Base-by-base conservation (phyloP, 2,888 invertebrate species). In the Ennomos erosarius region DNA sequence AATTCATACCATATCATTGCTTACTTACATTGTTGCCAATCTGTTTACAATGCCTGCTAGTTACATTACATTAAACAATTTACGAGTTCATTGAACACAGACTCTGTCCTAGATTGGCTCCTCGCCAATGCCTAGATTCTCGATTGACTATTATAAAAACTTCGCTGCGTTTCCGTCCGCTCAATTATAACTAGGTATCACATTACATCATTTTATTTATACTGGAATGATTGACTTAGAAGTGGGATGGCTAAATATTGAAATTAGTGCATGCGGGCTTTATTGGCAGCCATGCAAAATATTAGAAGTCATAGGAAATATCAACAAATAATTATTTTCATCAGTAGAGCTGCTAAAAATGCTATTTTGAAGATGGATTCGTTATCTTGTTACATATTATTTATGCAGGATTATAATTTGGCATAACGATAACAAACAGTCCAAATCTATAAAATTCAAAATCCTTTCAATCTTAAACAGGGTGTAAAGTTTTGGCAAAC, bases 221-320 rank as follows among this genome's bases (percentile, higher is more conserved):
- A 59, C 26, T 39, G 16, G 40, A 33, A 26, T 8, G 13, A 12
- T 2, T 36, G 38, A 16, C 8, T 45, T 36, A 1, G 10, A 35
- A 67, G 95, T 95, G 26, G 26, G 26, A 26, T 26, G 26, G 6
- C 26, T 26, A 26, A 26, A 26, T 26, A 26, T 26, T 26, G 5
- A 26, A 26, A 26, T 1, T 6, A 26, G 6, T 6, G 5, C 26
- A 26, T 4, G 26, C 26, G n/a, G 26, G 26, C 4, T 26, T 26
- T 26, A 4, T 26, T 26, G 26, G 26, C 26, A 26, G 26, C 4
- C 26, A 26, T 4, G 26, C 26, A 26, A 26, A 26, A 26, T 26
- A 4, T 26, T 6, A 0, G 26, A 4, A 6, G 6, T 26, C 1
- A 26, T 26, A 5, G 0, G 5, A 26, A 6, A 26, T 26, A 26